A percentile compares a stretch with the other conserved stretches of the same genome.
Evolutionary conservation across 2,113 vertebrate species (phyloP).

Genomic region (Cochlearius cochlearius): DNA sequence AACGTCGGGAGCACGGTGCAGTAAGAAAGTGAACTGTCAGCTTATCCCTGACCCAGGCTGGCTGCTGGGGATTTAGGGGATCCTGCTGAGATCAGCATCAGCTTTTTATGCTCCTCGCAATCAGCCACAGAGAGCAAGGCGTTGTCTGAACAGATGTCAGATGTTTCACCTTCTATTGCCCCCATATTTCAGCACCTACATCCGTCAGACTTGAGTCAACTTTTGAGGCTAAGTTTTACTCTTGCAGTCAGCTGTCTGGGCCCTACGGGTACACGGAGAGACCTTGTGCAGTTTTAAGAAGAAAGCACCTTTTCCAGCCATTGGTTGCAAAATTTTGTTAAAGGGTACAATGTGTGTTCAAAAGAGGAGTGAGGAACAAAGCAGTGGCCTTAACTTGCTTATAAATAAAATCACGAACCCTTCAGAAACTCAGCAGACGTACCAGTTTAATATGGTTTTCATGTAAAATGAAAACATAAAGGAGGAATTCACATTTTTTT

Average conservation of each 20-base stretch:
- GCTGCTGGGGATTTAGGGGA: background rate
- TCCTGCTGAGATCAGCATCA: background rate
- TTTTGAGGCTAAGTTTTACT: background rate
- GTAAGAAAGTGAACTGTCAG: background rate
- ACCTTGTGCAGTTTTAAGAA: background rate
- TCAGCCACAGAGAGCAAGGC: background rate
- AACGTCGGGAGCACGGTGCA: rapidly evolving
- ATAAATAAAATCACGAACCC: background rate
- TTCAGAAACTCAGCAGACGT: background rate
- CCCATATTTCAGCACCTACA: background rate
- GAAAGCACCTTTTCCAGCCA: background rate
- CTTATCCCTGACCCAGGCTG: background rate
- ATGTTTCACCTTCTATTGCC: background rate
- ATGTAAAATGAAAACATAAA: background rate
- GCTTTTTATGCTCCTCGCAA: background rate
- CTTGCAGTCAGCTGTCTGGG: background rate
- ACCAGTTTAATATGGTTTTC: background rate
- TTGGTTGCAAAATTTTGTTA: background rate
- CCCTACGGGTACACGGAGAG: background rate
- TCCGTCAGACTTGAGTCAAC: background rate
- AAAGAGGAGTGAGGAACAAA: background rate
- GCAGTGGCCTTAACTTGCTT: background rate
- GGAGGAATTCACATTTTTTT: background rate
- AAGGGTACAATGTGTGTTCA: background rate
- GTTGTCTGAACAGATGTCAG: background rate